Evolutionary conservation across 2,797 vertebrate genomes (phyloP).

Genomic region (Siniperca obscura): DNA sequence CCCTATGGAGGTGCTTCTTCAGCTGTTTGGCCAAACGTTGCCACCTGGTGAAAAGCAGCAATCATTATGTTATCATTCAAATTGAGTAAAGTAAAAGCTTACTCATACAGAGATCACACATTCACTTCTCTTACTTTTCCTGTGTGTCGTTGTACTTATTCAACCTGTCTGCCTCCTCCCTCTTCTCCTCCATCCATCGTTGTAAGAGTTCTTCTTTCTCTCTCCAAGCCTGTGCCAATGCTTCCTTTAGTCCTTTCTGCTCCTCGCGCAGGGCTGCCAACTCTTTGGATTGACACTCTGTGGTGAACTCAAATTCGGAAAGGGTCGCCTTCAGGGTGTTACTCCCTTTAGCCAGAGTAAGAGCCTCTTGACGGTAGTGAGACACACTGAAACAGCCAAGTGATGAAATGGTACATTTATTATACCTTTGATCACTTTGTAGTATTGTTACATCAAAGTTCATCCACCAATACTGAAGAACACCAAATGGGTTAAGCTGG

Average conservation of each 20-base stretch:
- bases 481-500: not conserved
- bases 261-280: constrained; percentile 68
- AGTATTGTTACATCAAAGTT: not conserved
- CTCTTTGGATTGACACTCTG: constrained; percentile 81
- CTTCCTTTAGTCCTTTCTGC: constrained; percentile 66
- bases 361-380: constrained; percentile 80
- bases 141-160: constrained; percentile 80
- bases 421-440: not conserved
- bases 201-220: constrained; percentile 80
- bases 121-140: constrained; percentile 71
- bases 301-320: constrained; percentile 72
- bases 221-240: constrained; percentile 41
- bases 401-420: not conserved
- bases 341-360: constrained; percentile 74
- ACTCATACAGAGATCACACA: not conserved
- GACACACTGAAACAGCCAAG: constrained; percentile 70
- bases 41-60: constrained; percentile 72
- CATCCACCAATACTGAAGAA: not conserved
- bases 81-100: not conserved
- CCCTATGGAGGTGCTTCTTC: constrained; percentile 66
- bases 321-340: constrained; percentile 71
- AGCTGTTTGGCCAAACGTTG: constrained; percentile 76
- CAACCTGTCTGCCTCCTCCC: constrained; percentile 78
- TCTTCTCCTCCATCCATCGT: constrained; percentile 84
- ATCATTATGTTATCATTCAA: not conserved